phyloP scores from a whole-genome alignment of 2,888 invertebrate genomes.

The Stenoptilia bipunctidactyla region DNA sequence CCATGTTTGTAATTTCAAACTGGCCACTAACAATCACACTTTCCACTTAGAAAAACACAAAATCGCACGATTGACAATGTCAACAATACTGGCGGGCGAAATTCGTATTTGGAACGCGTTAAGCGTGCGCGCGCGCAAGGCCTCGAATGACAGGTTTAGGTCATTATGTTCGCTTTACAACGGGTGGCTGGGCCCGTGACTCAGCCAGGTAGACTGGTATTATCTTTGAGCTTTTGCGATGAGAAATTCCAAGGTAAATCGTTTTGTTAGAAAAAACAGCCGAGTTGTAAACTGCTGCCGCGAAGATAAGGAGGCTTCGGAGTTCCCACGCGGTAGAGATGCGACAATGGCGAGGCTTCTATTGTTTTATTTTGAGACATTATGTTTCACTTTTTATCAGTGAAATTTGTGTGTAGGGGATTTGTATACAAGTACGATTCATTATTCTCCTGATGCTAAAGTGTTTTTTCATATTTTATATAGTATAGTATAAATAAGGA shows the following conservation, averaged over 20 bases:
- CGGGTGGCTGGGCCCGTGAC: constrained; percentile 26
- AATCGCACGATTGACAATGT: constrained; percentile 10
- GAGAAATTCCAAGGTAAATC: not conserved
- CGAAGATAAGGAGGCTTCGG: not conserved
- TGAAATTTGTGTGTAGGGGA: no score
- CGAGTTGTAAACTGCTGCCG: not conserved
- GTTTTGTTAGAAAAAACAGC: no score
- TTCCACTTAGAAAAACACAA: constrained; percentile 1
- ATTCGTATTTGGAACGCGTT: constrained; percentile 7
- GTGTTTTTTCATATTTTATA: no score
- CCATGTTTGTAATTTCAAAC: constrained; percentile 25
- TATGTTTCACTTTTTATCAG: no score
- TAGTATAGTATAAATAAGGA: no score
- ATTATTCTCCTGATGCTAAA: no score
- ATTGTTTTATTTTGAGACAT: no score
- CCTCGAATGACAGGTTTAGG: constrained; percentile 51
- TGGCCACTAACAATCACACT: not conserved
- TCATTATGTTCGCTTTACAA: constrained; percentile 12
- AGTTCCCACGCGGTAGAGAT: not conserved
- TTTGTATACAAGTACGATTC: no score
- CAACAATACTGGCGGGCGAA: constrained; percentile 12
- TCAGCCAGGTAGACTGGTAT: constrained; percentile 27
- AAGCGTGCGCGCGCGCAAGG: constrained; percentile 44
- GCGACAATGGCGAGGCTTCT: not conserved
- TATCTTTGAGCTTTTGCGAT: constrained; percentile 5